Percentiles rank a stretch among this genome's conserved stretches.
Evolutionary conservation across 2,797 vertebrate genomes (phyloP).

Genomic region (Clarias laeviceps): DNA sequence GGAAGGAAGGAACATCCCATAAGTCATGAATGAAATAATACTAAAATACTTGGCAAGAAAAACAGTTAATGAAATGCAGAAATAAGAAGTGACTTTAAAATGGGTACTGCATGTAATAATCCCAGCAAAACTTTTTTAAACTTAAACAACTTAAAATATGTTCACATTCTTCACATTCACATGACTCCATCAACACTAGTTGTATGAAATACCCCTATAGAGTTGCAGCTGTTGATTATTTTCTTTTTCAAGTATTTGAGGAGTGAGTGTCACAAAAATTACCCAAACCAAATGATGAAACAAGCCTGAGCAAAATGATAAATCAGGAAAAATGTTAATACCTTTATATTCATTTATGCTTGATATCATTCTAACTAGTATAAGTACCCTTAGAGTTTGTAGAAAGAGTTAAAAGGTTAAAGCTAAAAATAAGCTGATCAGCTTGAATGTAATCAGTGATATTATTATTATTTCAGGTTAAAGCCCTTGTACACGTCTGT

Average conservation of each 20-base stretch:
- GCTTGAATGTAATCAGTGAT: too few relatives aligned
- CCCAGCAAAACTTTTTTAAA: background rate
- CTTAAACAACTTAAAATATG: background rate
- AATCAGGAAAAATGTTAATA: too few relatives aligned
- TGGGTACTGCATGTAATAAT: background rate
- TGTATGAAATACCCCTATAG: conserved; percentile 11
- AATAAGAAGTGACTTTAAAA: background rate
- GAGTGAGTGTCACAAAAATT: background rate
- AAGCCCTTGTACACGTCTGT: too few relatives aligned
- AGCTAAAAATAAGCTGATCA: too few relatives aligned
- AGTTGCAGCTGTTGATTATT: conserved; percentile 14
- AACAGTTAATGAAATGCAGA: background rate
- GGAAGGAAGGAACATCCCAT: background rate
- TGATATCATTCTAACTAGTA: too few relatives aligned
- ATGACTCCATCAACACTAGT: background rate
- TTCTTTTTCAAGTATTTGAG: background rate
- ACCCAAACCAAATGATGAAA: background rate
- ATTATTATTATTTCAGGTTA: too few relatives aligned
- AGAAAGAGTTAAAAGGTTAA: too few relatives aligned
- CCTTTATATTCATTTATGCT: too few relatives aligned
- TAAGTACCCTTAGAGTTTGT: too few relatives aligned
- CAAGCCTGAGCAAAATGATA: background rate
- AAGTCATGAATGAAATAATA: background rate
- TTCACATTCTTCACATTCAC: background rate
- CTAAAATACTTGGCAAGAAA: background rate